Conservation (phyloP, 2,888 invertebrate species). For the Oasisia sp. region DNA sequence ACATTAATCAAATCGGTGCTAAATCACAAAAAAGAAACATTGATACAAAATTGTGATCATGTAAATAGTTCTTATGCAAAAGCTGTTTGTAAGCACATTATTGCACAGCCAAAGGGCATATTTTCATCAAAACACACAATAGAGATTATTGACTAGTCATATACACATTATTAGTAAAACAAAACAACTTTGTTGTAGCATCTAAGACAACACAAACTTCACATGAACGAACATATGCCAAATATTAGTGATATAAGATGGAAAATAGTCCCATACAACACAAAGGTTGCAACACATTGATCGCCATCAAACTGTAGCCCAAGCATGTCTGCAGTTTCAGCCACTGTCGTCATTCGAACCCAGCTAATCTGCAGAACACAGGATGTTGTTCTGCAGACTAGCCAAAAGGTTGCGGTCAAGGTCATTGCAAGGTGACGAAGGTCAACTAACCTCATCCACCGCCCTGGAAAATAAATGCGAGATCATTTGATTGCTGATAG, state of each 20-base stretch:
- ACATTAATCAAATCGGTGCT: background rate
- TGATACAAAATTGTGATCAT: too few species aligned
- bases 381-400: slow-evolving; percentile 6
- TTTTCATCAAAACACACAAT: too few species aligned
- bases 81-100: too few species aligned
- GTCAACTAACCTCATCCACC: slow-evolving; percentile 6
- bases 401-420: background rate
- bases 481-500: background rate
- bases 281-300: background rate
- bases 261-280: background rate
- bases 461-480: background rate
- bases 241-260: background rate
- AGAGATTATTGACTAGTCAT: too few species aligned
- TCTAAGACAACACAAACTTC: background rate
- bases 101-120: too few species aligned
- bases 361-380: background rate
- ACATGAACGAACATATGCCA: background rate
- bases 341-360: slow-evolving; percentile 1
- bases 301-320: background rate
- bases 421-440: slow-evolving; percentile 8
- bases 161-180: too few species aligned
- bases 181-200: background rate
- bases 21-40: too few species aligned
- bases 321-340: slow-evolving; percentile 11
- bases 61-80: too few species aligned